Evolutionary conservation across 1,140 invertebrate genomes (phyloP), one percentile per base, ranked within the genome.

Genomic region (Microplitis mediator): DNA sequence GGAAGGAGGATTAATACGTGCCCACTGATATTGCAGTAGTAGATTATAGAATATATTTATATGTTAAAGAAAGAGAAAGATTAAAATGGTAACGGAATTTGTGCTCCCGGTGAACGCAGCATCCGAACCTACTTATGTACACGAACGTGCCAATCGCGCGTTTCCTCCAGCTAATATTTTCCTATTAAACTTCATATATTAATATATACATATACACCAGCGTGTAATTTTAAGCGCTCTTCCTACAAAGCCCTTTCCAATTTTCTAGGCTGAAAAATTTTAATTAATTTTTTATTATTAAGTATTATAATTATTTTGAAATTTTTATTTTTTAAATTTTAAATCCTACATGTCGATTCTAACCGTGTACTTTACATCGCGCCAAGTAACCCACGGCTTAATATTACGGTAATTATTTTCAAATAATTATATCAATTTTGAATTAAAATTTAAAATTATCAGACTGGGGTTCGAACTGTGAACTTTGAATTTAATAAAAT

Each of bases 21-120:
- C 70, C 62, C 65, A 31, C 50, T 58, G 70, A 58, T 71, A 71
- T 71, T 56, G 51, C 62, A 34, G 16, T 50, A 64, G 8, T 35
- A 23, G 58, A 61, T 16, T 50, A 35, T 14, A 64, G 36, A 64
- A 50, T 58, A 51, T 50, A 63, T 64, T 45, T 52, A 62, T 34
- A 72, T 61, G 63, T 63, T 50, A 36, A 50, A 63, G 63, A 66
- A 72, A 45, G 56, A 66, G 34, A 63, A 69, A 63, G 66, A 71
- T 70, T 71, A 71, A 77, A 77, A 77, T 75, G 34, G 72, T 77
- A 77, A 73, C 76, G 76, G 76, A 75, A 74, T 73, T 76, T 72
- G 45, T 36, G 71, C 68, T 67, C 50, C 61, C 51, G 69, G 70
- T 73, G 74, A 75, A 77, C 74, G 74, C 76, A 75, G 76, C 74